Evolutionary conservation across 2,888 invertebrate genomes (phyloP).

Genomic region (Phymatocera aterrima): DNA sequence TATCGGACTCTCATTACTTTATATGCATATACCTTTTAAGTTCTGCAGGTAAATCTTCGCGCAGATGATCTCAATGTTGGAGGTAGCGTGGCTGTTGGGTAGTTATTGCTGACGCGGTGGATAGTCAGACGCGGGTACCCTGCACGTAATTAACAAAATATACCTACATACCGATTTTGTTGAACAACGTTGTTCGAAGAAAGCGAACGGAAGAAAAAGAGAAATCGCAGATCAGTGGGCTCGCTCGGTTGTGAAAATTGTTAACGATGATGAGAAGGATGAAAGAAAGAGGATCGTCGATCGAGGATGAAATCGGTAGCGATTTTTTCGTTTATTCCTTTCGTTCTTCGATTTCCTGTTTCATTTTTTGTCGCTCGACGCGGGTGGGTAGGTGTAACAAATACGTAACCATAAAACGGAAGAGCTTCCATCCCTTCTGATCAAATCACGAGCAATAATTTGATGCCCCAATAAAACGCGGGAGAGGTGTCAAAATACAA

Average conservation of each 20-base stretch:
- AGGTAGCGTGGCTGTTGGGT: no score
- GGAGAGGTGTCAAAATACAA: conserved; percentile 57
- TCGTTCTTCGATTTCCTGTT: not conserved
- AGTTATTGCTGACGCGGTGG: no score
- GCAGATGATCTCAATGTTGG: not conserved
- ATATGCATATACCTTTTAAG: no score
- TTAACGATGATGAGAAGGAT: no score
- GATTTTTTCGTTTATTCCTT: not conserved
- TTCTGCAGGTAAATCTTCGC: conserved; percentile 68
- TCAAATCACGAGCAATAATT: conserved; percentile 46
- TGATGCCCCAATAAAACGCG: conserved; percentile 41
- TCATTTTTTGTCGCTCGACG: not conserved
- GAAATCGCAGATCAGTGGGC: no score
- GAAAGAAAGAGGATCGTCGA: no score
- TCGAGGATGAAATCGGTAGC: not conserved
- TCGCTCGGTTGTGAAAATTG: no score
- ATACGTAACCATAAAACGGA: conserved; percentile 33
- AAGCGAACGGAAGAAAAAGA: no score
- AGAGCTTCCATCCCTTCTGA: conserved; percentile 41
- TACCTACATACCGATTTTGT: no score
- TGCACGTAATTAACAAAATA: no score
- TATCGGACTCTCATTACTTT: conserved; percentile 33
- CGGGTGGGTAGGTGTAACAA: conserved; percentile 1
- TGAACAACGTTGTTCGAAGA: no score
- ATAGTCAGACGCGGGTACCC: no score